These are phyloP conservation scores for Melierax canorus DNA, from an alignment of 2,113 vertebrate genomes.

Conservation along the genomic window DNA sequence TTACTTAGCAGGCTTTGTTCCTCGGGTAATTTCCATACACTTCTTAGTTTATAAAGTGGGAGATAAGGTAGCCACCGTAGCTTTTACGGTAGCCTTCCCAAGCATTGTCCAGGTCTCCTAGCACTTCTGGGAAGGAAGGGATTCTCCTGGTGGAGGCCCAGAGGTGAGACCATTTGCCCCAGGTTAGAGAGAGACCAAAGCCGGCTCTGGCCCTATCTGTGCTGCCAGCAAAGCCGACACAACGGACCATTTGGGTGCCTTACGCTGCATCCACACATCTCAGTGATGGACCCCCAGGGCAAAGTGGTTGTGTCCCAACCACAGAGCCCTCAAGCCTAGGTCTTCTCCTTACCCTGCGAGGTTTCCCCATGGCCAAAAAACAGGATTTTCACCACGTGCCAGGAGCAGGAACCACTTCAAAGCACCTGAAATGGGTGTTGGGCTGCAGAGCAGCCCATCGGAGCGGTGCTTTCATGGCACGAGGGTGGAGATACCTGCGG, in stretches of 20 bases:
- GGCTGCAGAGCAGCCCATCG: fast-evolving
- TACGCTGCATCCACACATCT: background rate
- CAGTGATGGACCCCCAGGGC: background rate
- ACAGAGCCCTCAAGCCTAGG: background rate
- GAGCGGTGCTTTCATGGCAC: background rate
- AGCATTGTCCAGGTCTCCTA: background rate
- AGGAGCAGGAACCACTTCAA: background rate
- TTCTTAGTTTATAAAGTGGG: background rate
- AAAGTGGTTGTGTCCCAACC: background rate
- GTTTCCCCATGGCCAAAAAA: background rate
- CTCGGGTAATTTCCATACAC: background rate
- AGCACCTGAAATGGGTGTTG: background rate
- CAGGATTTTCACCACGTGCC: background rate
- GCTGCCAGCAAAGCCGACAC: background rate
- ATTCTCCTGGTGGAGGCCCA: background rate
- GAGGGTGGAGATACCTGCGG: background rate
- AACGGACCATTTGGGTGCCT: background rate
- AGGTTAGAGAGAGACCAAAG: background rate
- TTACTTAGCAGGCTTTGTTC: slow-evolving; percentile 25
- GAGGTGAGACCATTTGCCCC: background rate
- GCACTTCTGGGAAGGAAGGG: background rate
- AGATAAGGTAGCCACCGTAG: background rate
- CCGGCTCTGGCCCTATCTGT: background rate
- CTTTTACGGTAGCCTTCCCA: background rate
- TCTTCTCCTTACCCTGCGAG: background rate